Evolutionary conservation across 2,113 vertebrate genomes (phyloP), one percentile per base, ranked within the genome.

Genomic region (Scomber scombrus): DNA sequence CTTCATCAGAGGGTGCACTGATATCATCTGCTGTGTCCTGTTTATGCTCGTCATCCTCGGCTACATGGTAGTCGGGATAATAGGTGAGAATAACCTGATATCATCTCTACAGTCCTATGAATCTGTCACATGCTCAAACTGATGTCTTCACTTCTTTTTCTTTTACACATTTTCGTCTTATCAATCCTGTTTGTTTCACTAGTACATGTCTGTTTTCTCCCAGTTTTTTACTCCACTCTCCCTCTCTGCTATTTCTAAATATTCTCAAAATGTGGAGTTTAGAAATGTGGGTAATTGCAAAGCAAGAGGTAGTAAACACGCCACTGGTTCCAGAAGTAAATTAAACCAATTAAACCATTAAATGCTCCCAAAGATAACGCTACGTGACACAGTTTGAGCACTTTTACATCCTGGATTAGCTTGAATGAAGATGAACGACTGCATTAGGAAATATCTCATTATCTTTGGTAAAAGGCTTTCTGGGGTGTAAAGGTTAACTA

Each of bases 21-120:
- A 98, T 69, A 91, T 98, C 31, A 92, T 98, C 80, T 98, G 97
- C 91, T 97, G 96, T 11, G 0, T 95, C 34, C 91, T 98, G 52
- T 98, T 98, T 73, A 84, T 96, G 85, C n/a, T 81, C 0, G 96
- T 96, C 89, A 55, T 97, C 65, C 67, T 93, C 0, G 97, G 96
- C 18, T 98, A 97, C 88, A 83, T 95, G 0, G 91, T 47, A 2
- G 95, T 98, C 18, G 97, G 97, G 21, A 77, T 96, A 54, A 73
- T 97, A 88, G 97, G 97, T 97, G 84, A 96, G 95, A 61, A 2
- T 23, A 56, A 77, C 31, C 13, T 11, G 4, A 52, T 6, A 16
- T 18, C 55, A 12, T 45, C 40, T 40, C 46, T 29, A 66, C 45
- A 23, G 40, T 13, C 26, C n/a, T 65, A 21, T 52, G 26, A 12